Conservation (phyloP, 2,113 vertebrate genomes). For the Channa argus region DNA sequence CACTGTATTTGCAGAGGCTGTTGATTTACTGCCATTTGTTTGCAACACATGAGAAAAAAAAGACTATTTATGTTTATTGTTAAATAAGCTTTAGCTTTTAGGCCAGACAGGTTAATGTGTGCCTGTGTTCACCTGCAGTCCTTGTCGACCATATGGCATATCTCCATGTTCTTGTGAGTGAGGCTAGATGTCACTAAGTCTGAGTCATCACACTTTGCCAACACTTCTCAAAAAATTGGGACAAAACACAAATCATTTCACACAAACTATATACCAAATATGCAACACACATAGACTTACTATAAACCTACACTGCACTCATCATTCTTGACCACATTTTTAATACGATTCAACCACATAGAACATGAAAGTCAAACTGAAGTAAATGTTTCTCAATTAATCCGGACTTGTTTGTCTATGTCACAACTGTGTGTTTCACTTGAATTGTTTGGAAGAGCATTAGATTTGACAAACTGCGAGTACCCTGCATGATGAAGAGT, state of each 20-base stretch:
- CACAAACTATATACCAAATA: not conserved
- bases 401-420: not conserved
- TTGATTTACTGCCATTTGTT: too few relatives aligned
- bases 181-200: not conserved
- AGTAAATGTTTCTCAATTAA: constrained; percentile 14
- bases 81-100: not conserved
- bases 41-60: too few relatives aligned
- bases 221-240: not conserved
- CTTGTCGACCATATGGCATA: not conserved
- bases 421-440: too few relatives aligned
- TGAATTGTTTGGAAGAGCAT: not conserved
- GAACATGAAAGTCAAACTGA: not conserved
- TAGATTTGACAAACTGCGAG: not conserved
- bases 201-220: constrained; percentile 11
- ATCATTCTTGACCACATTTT: not conserved
- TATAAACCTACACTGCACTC: not conserved
- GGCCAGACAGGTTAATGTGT: not conserved
- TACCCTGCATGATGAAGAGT: not conserved
- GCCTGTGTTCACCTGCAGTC: not conserved
- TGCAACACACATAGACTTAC: not conserved
- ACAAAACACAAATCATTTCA: too few relatives aligned
- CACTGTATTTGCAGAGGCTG: too few relatives aligned
- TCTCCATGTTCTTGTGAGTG: constrained; percentile 6
- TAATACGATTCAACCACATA: not conserved
- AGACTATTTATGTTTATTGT: too few relatives aligned